Base-by-base conservation (phyloP, 1,140 invertebrate species). In the Propsilocerus akamusi region DNA sequence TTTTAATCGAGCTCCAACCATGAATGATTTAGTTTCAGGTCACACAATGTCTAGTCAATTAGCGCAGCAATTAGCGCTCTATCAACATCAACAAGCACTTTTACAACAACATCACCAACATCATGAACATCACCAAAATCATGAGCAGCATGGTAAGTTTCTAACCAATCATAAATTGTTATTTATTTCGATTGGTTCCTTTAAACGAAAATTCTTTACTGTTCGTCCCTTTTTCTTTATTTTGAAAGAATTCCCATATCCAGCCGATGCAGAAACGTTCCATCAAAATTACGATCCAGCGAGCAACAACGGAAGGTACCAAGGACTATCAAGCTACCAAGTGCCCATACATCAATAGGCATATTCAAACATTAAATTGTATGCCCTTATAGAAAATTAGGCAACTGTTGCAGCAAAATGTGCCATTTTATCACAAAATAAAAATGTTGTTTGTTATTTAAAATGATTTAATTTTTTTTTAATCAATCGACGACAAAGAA, bases 11-110 rank as follows among this genome's bases (percentile, higher is more conserved):
- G 10, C 34, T 41, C n/a, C n/a, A n/a, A n/a, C n/a, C n/a, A n/a
- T n/a, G n/a, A 41, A 41, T 41, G 22, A 41, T 41, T 41, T 41
- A 17, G 17, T 41, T 41, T 41, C 34, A 41, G 34, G 34, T 41
- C 34, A 41, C 4, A 4, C 34, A 30, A n/a, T 30, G 12, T 41
- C 34, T 20, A 41, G 6, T 30, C 28, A 30, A n/a, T 7, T 41
- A 20, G 34, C 34, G 22, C 34, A 41, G 11, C 34, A 41, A 41
- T 20, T 41, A 17, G 34, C 34, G 22, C 34, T 22, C 22, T 41
- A 41, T 41, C 34, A 41, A 20, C n/a, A n/a, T n/a, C n/a, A n/a
- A n/a, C n/a, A n/a, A n/a, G n/a, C n/a, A n/a, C n/a, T n/a, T n/a
- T n/a, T n/a, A n/a, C n/a, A n/a, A n/a, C n/a, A n/a, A n/a, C n/a